Evolutionary conservation across 2,797 vertebrate species (phyloP).

Genomic region (Thalassophryne amazonica): DNA sequence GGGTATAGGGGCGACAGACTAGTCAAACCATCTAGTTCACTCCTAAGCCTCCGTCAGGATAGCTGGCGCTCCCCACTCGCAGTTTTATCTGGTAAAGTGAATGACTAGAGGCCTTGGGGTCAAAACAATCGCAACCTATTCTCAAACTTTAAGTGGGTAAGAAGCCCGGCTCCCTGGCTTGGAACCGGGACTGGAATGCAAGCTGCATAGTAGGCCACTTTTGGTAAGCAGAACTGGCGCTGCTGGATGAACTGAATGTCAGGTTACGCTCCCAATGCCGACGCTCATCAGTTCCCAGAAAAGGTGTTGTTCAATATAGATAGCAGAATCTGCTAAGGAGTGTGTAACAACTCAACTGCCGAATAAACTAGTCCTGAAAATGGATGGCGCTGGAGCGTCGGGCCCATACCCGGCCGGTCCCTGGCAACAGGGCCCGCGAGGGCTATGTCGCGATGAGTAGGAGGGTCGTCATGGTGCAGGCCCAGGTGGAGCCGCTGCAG

Average conservation of each 20-base stretch:
- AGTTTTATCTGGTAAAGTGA: neutral
- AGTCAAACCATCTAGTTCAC: constrained; percentile 21
- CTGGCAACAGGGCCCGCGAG: constrained; percentile 3
- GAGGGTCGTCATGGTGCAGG: constrained; percentile 7
- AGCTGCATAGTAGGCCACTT: constrained; percentile 7
- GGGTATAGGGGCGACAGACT: constrained; percentile 25
- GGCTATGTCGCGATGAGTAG: constrained; percentile 9
- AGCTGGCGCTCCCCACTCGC: neutral
- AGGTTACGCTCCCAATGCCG: constrained; percentile 1
- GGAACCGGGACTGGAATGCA: constrained; percentile 9
- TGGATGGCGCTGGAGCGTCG: constrained; percentile 34
- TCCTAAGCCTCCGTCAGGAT: neutral
- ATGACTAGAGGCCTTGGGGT: constrained; percentile 9
- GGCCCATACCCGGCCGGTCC: constrained; percentile 29
- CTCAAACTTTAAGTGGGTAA: constrained; percentile 32
- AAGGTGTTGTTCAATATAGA: constrained; percentile 45
- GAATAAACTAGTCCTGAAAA: constrained; percentile 43
- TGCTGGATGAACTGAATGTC: constrained; percentile 9
- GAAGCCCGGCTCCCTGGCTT: constrained; percentile 17
- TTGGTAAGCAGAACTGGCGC: constrained; percentile 6
- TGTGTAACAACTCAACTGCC: constrained; percentile 40
- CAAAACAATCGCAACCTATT: constrained; percentile 24
- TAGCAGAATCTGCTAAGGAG: constrained; percentile 40
- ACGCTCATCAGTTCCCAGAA: constrained; percentile 5
- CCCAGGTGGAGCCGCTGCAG: constrained; percentile 26